These are phyloP conservation scores for Oxyura jamaicensis DNA, from an alignment of 2,113 vertebrate species.

Conservation along the genomic window DNA sequence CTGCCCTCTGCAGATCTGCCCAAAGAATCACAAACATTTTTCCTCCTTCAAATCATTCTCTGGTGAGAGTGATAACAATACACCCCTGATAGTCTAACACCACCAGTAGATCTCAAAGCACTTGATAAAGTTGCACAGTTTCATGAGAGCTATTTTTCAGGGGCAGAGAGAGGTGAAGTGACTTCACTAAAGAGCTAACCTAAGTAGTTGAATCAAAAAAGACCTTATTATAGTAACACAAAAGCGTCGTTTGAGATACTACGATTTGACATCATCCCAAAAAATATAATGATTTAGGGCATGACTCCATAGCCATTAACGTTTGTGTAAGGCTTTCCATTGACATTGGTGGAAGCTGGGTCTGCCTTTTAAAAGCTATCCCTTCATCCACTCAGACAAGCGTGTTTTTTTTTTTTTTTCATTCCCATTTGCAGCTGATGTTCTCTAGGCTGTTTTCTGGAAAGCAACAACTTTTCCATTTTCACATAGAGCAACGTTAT, in stretches of 20 bases:
- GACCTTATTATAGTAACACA: constrained; percentile 48
- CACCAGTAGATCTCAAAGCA: constrained; percentile 45
- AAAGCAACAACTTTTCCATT: constrained; percentile 61
- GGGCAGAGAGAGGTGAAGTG: constrained; percentile 48
- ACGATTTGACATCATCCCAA: constrained; percentile 60
- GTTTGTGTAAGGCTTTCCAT: constrained; percentile 42
- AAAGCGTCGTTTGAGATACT: constrained; percentile 39
- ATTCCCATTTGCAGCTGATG: constrained; percentile 50
- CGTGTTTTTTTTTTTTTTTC: background rate
- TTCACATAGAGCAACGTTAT: constrained; percentile 50
- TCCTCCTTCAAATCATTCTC: constrained; percentile 20
- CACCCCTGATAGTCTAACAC: background rate
- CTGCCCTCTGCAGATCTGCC: constrained; percentile 11
- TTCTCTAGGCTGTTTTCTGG: constrained; percentile 59
- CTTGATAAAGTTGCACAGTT: constrained; percentile 50
- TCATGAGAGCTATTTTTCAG: constrained; percentile 3
- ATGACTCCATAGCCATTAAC: constrained; percentile 61
- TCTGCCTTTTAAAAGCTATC: constrained; percentile 60
- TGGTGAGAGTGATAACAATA: constrained; percentile 3
- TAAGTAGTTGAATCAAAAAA: constrained; percentile 44
- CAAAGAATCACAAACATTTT: constrained; percentile 36
- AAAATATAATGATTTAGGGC: constrained; percentile 60
- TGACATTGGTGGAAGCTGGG: constrained; percentile 33
- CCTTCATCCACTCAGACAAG: constrained; percentile 55
- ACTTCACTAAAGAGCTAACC: constrained; percentile 58